Evolutionary conservation across 2,113 vertebrate genomes (phyloP).

Genomic region (Glaucidium brasilianum): DNA sequence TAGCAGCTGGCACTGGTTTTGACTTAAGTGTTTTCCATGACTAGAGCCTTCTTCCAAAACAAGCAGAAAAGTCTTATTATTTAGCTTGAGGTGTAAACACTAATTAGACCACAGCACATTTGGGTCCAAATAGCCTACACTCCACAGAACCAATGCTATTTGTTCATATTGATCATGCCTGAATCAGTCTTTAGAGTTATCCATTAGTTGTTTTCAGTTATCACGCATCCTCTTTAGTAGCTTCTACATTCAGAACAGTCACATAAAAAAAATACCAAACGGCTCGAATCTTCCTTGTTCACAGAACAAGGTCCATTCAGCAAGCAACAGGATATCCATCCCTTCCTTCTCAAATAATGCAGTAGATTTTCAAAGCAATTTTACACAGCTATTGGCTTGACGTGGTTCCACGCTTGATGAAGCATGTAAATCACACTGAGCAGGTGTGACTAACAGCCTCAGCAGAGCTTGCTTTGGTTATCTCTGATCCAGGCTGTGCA

Average conservation of each 20-base stretch:
- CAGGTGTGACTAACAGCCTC: conserved; percentile 24
- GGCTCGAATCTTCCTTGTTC: background rate
- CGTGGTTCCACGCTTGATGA: background rate
- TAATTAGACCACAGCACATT: background rate
- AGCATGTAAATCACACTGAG: background rate
- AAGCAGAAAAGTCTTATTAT: background rate
- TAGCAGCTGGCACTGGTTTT: background rate
- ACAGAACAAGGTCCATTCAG: background rate
- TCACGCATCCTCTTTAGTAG: background rate
- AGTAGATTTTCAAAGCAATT: background rate
- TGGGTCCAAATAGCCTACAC: background rate
- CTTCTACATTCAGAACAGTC: background rate
- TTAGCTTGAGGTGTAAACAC: background rate
- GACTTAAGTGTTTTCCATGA: background rate
- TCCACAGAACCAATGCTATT: background rate
- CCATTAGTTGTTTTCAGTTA: background rate
- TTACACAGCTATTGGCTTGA: background rate
- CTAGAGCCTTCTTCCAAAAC: background rate
- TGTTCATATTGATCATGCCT: background rate
- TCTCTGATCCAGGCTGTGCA: background rate
- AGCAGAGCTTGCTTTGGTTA: background rate
- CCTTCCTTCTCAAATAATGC: background rate
- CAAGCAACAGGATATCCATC: background rate
- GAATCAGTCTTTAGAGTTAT: background rate
- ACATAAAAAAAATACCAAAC: background rate